Evolutionary conservation across 2,888 invertebrate genomes (phyloP), one percentile per base, ranked within the genome.

Genomic region (Portevinia maculata): DNA sequence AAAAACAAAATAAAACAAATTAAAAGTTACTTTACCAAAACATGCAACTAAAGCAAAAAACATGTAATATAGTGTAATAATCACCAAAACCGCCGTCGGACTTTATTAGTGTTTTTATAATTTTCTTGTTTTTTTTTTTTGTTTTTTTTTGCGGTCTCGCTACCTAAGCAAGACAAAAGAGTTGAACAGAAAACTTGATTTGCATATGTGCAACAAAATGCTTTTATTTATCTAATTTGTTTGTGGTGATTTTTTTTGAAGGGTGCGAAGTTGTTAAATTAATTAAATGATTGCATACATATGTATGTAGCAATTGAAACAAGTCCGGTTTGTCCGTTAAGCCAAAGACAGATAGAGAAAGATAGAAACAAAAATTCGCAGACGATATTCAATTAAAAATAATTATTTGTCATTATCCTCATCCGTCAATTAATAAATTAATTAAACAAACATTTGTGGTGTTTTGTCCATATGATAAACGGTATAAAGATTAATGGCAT

Each of bases 141-240:
- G 3, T 64, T 67, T 52, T 15, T 24, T 21, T 55, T 53, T 8
- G n/a, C 21, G 19, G 19, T 37, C 15, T 34, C 21, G 52, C 24
- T 46, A 13, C 21, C 13, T 46, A 28, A 34, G 13, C 59, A 30
- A 48, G 13, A 28, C 64, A 48, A 73, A 74, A 65, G 64, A 65
- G 64, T 50, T 74, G 55, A 34, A n/a, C 32, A 46, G 55, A 39
- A 21, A 74, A 74, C 74, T 37, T 46, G 21, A 60, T 71, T 71
- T 62, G 44, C 44, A 52, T 44, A 46, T 60, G 60, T 53, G 41
- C 50, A 48, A 59, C 39, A 41, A 11, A 1, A 17, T 30, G 59
- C 21, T 41, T 24, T 21, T 32, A 19, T 37, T 21, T 46, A 28
- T 39, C 28, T 46, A 57, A 24, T 44, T 39, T 44, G 17, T 24